Evolutionary conservation across 2,888 invertebrate genomes (phyloP), one percentile per base, ranked within the genome.

Genomic region (Mesopsocus fuscifrons): DNA sequence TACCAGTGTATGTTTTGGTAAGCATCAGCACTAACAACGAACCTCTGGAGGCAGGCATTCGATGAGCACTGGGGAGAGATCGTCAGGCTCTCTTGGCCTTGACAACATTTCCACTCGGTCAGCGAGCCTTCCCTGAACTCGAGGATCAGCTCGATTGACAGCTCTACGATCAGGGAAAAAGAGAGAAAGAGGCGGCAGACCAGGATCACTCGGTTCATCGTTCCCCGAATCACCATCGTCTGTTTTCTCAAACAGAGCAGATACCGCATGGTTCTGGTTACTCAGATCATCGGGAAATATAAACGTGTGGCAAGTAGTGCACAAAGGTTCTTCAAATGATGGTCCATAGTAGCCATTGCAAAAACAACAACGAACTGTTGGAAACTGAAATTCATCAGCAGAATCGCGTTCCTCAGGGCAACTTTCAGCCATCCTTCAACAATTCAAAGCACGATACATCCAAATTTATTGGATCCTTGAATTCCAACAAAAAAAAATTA

Each of bases 151-250:
- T 11, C 44, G 30, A 20, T 33, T 22, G 3, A 18, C 43, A n/a
- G 15, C 35, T 5, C 33, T 15, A 18, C 21, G n/a, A 4, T 17
- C 20, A 18, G 16, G 20, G 11, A 20, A 18, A 20, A 18, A 38
- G 15, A 38, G 20, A n/a, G n/a, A n/a, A n/a, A n/a, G n/a, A n/a
- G n/a, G n/a, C n/a, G n/a, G n/a, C n/a, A n/a, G n/a, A n/a, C n/a
- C n/a, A 11, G 26, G 26, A 56, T 84, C 84, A 31, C 75, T 74
- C 1, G 91, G 91, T 57, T 94, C 92, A 58, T 94, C 94, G 58
- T 89, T 94, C 1, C 92, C 94, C 0, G 89, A 91, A 59, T 92
- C 91, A 50, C 84, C 84, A 52, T 87, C 88, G 54, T 89, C 89
- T 3, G 81, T 79, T 63, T 74, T 72, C 71, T 74, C 52, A 18